phyloP scores from a whole-genome alignment of 2,797 vertebrate species.

The Malacoctenus gilli region DNA sequence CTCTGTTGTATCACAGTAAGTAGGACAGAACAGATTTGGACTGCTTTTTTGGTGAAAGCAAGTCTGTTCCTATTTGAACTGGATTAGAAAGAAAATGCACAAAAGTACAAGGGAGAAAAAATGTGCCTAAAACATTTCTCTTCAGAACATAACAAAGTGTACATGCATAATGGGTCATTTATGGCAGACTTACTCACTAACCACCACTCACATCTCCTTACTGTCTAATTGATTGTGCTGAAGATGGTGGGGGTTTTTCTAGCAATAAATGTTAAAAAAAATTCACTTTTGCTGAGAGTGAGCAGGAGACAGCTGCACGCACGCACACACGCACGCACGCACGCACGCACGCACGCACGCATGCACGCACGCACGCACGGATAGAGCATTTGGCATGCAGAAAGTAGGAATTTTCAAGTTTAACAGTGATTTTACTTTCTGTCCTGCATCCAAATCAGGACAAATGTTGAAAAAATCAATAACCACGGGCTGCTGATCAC shows the following conservation, averaged over 20 bases:
- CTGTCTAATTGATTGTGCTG: background rate
- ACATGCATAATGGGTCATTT: constrained; percentile 1
- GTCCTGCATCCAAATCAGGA: background rate
- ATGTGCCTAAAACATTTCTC: background rate
- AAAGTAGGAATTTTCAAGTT: too few relatives aligned
- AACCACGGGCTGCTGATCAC: background rate
- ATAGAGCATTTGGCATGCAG: too few relatives aligned
- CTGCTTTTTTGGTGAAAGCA: background rate
- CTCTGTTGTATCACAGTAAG: constrained; percentile 5
- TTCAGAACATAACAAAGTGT: background rate
- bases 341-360: too few relatives aligned
- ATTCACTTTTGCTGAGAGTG: too few relatives aligned
- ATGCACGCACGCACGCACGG: too few relatives aligned
- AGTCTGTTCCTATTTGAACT: background rate
- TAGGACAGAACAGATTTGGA: constrained; percentile 4
- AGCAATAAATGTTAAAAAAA: too few relatives aligned
- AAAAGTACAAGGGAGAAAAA: background rate
- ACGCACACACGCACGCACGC: too few relatives aligned
- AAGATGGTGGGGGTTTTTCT: background rate
- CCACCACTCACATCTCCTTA: too few relatives aligned
- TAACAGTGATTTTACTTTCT: background rate
- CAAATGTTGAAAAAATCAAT: background rate
- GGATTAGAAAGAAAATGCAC: background rate
- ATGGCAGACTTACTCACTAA: too few relatives aligned
- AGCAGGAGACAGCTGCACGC: too few relatives aligned